Base-by-base conservation (phyloP, 2,113 vertebrate species). In the Thomomys bottae region DNA sequence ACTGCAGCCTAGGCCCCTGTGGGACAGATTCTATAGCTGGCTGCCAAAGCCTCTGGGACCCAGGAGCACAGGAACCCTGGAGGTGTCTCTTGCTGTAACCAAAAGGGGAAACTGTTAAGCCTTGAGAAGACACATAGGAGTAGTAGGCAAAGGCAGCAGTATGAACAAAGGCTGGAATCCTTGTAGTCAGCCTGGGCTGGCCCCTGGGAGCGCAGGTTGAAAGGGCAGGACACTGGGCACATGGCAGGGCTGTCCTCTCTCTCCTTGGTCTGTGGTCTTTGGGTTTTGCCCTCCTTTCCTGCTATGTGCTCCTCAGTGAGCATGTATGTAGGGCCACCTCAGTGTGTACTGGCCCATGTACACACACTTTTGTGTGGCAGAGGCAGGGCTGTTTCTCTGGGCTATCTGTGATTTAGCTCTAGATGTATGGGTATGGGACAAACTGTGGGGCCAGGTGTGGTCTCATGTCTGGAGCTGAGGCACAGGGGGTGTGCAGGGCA, bases 11-110 rank as follows among this genome's bases (percentile, higher is more conserved):
- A 59, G 32, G 57, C 84, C 49, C 73, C 63, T 1, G 15, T 32
- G 84, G 38, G n/a, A 8, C 42, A 78, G 45, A 77, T 49, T 6
- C 9, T 15, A 21, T 2, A 6, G 45, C 30, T 23, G 28, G 36
- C 20, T 38, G 49, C 75, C 42, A 17, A 15, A 63, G n/a, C 30
- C 42, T 24, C 38, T 4, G 26, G 61, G 7, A 49, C 6, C 1
- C 38, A 59, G 38, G 1, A 18, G 36, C 3, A 2, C 0, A 26
- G 9, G 32, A 12, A 30, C 1, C 20, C 61, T 5, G 8, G 49
- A 28, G 4, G 30, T 59, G 54, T 32, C 57, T 26, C 70, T 88
- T 73, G n/a, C 21, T 89, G 40, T 72, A 24, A 24, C 54, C 49
- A 54, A 17, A 61, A 54, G 21, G 21, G 26, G 26, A n/a, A 36